Evolutionary conservation across 1,140 invertebrate genomes (phyloP).

Genomic region (Tribolium castaneum): DNA sequence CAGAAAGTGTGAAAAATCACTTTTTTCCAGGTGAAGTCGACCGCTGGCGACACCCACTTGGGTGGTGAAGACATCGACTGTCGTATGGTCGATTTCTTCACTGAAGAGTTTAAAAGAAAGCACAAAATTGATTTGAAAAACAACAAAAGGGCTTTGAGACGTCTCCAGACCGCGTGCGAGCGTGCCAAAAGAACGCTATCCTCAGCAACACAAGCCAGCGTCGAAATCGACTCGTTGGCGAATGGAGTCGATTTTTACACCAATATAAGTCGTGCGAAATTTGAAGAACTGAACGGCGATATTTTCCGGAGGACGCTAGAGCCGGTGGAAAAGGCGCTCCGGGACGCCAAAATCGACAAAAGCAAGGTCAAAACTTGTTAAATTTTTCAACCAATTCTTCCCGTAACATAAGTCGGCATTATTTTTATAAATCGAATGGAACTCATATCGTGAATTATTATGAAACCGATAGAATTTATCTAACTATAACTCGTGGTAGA

Average conservation of each 20-base stretch:
- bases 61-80: slow-evolving; percentile 85
- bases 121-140: slow-evolving; percentile 58
- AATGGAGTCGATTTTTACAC: slow-evolving; percentile 81
- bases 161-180: slow-evolving; percentile 75
- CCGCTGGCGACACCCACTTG: slow-evolving; percentile 72
- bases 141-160: slow-evolving; percentile 64
- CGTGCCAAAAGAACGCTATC: slow-evolving; percentile 86
- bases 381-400: no score
- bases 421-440: no score
- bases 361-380: slow-evolving; percentile 1
- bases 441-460: no score
- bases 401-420: no score
- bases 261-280: slow-evolving; percentile 76
- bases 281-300: slow-evolving; percentile 79
- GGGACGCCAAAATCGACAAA: slow-evolving; percentile 76
- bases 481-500: no score
- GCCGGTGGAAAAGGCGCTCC: slow-evolving; percentile 71
- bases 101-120: slow-evolving; percentile 67
- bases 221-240: slow-evolving; percentile 79
- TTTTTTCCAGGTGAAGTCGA: slow-evolving; percentile 66
- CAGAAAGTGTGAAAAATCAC: no score
- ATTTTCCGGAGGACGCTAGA: slow-evolving; percentile 68
- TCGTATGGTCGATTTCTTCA: slow-evolving; percentile 84
- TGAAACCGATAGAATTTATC: no score
- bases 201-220: slow-evolving; percentile 74